These are phyloP conservation scores for Cygnus atratus DNA, from an alignment of 2,113 vertebrate genomes.

Conservation along the genomic window DNA sequence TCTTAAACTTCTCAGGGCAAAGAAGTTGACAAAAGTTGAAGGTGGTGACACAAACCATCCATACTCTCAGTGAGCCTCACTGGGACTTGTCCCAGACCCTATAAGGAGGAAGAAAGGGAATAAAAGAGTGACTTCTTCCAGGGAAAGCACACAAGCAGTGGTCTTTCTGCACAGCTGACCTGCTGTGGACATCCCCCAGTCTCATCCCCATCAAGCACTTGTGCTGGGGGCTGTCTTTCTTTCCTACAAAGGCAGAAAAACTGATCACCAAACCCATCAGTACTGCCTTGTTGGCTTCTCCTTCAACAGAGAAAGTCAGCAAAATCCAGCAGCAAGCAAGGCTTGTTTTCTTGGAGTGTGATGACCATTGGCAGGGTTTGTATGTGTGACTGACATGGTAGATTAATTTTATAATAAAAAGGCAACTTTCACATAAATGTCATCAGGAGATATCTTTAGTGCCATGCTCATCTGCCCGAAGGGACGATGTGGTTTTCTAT, in stretches of 20 bases:
- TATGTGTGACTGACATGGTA: background rate
- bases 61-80: background rate
- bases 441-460: background rate
- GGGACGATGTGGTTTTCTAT: conserved; percentile 19
- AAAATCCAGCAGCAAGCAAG: background rate
- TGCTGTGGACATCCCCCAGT: background rate
- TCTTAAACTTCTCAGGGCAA: background rate
- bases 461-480: background rate
- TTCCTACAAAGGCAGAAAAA: background rate
- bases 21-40: background rate
- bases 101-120: background rate
- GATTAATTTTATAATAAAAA: conserved; percentile 41
- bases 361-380: background rate
- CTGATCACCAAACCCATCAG: background rate
- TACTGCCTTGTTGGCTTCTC: background rate
- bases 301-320: background rate
- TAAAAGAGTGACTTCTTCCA: background rate
- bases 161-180: background rate
- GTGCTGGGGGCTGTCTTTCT: background rate
- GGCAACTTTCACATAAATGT: background rate
- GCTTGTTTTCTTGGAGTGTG: background rate
- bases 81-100: background rate
- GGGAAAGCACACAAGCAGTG: rapidly evolving
- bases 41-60: background rate
- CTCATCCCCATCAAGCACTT: background rate